A percentile compares a stretch with the other conserved stretches of the same genome.
These are phyloP conservation scores for Drosophila quinaria DNA, from an alignment of 2,888 invertebrate genomes.

Conservation along the genomic window DNA sequence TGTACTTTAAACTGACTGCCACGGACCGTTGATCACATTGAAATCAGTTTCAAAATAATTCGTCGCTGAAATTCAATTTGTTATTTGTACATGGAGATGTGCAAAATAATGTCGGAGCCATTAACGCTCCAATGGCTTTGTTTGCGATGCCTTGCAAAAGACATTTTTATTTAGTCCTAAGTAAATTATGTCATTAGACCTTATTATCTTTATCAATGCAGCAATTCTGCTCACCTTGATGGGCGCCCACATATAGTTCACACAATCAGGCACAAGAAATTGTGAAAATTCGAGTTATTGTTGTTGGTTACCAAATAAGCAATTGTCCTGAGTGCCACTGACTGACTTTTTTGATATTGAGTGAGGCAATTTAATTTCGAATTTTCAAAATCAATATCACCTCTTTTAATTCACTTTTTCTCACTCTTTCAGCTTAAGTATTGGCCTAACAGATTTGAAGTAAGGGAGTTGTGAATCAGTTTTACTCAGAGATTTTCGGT, in stretches of 20 bases:
- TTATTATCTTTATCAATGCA: slow-evolving; percentile 54
- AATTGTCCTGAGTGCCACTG: slow-evolving; percentile 40
- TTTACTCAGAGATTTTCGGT: not conserved
- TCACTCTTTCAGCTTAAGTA: not conserved
- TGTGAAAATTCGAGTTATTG: slow-evolving; percentile 19
- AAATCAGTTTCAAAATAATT: slow-evolving; percentile 81
- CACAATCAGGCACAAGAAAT: slow-evolving; percentile 17
- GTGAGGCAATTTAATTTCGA: not conserved
- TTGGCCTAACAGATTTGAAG: not conserved
- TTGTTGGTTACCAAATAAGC: slow-evolving; percentile 29
- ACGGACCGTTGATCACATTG: slow-evolving; percentile 76
- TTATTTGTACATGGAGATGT: slow-evolving; percentile 71
- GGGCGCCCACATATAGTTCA: not conserved
- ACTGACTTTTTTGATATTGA: not conserved
- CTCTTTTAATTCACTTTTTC: not conserved
- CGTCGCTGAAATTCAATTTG: slow-evolving; percentile 76
- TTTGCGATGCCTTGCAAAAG: slow-evolving; percentile 47
- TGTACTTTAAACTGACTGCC: slow-evolving; percentile 69
- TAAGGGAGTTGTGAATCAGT: not conserved
- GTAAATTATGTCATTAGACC: slow-evolving; percentile 76
- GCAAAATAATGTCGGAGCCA: slow-evolving; percentile 48
- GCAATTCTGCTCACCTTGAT: slow-evolving; percentile 4
- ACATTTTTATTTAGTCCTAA: slow-evolving; percentile 63
- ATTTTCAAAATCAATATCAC: not conserved
- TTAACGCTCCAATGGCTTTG: slow-evolving; percentile 74